phyloP scores from a whole-genome alignment of 2,797 vertebrate species.

The Myiotriccus ornatus region DNA sequence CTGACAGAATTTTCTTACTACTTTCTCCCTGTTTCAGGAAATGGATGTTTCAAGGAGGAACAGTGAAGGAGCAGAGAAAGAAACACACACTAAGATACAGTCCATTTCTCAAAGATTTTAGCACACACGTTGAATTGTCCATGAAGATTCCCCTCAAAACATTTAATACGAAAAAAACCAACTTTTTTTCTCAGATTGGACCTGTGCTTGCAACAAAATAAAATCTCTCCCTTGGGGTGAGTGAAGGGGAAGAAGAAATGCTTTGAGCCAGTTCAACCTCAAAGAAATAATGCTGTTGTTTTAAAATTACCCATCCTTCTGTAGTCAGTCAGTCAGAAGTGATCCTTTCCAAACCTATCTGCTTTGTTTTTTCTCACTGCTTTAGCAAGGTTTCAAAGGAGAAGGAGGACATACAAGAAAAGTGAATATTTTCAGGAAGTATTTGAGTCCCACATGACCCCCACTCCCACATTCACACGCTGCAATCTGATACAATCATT shows the following conservation, averaged over 20 bases:
- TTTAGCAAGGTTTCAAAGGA: background rate
- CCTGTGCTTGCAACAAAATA: background rate
- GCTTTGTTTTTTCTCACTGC: background rate
- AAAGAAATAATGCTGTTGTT: conserved; percentile 48
- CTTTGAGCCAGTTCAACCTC: background rate
- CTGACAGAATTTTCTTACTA: background rate
- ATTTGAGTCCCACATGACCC: background rate
- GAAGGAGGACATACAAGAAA: background rate
- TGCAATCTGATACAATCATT: background rate
- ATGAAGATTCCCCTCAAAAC: background rate
- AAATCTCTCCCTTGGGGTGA: background rate
- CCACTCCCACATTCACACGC: background rate
- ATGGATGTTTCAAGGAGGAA: background rate
- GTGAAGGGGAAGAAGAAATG: background rate
- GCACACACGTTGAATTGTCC: background rate
- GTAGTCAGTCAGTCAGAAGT: conserved; percentile 39
- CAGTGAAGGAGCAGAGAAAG: background rate
- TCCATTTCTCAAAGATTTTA: background rate
- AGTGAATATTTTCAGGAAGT: background rate
- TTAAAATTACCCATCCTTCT: conserved; percentile 50
- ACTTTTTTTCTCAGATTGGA: background rate
- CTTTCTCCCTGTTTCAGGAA: background rate
- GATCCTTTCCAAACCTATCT: conserved; percentile 32
- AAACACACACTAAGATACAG: background rate
- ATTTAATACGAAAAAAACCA: background rate